Base-by-base conservation (phyloP, 2,113 vertebrate species). In the Atlantisia rogersi region DNA sequence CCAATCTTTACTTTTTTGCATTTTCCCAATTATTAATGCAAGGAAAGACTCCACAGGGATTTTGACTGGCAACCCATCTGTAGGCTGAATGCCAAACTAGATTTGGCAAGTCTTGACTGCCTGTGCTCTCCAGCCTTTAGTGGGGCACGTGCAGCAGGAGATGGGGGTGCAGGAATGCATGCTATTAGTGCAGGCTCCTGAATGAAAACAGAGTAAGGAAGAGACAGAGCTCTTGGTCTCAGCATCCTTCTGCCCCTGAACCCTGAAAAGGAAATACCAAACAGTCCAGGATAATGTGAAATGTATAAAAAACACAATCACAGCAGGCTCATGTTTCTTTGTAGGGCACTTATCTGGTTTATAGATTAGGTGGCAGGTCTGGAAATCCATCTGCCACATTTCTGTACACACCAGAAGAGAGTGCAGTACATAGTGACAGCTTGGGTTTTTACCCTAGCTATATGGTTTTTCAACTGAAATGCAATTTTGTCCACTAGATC, bases 261-360 rank as follows among this genome's bases (percentile, higher is more conserved):
- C 5, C 35, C 17, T 29, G 22, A 18, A 25, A 20, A 6, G 21
- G 18, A 88, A 93, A 39, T 22, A 28, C 20, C 48, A 60, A 2
- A 4, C 4, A 59, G 31, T 12, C 22, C 37, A 76, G 24, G 39
- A 46, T 16, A 48, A n/a, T 1, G 0, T 2, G 18, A 46, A 52
- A 63, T 0, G 0, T 11, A 37, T 4, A 6, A 14, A 53, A 32
- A 32, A 20, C n/a, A 59, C 25, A 12, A 8, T 5, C 46, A 77
- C 46, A 77, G 37, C 4, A 5, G 37, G 35, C 35, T 35, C 8
- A 3, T 5, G 9, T 3, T 52, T 8, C 3, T 2, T 11, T 14
- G 28, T 9, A 18, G 60, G 35, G 59, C 24, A 31, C 53, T 65
- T 24, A 42, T 18, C 56, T 39, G 28, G 19, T 64, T 35, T 64